Evolutionary conservation across 2,888 invertebrate genomes (phyloP), one percentile per base, ranked within the genome.

Genomic region (Magallana nippona): DNA sequence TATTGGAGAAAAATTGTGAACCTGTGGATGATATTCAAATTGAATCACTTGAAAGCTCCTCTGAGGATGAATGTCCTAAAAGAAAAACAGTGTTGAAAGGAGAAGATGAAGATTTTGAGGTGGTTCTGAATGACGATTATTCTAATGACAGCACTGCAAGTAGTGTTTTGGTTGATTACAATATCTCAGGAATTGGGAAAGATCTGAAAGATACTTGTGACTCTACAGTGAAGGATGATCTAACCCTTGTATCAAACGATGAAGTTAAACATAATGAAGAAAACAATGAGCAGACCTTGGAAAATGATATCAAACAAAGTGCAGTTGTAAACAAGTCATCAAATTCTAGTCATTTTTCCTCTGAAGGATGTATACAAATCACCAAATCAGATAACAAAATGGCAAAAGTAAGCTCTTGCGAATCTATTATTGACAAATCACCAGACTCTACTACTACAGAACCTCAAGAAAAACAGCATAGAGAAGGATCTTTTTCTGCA

Each of bases 371-470:
- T 44, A 27, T 3, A 17, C 27, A 22, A 71, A 15, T 32, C 1
- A 60, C n/a, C 17, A 15, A n/a, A n/a, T 60, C 60, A 17, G 1
- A 60, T 17, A 60, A 60, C 1, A n/a, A n/a, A 60, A 44, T 44
- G 44, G 44, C 3, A 60, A 60, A 60, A 27, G 71, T 22, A 13
- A 22, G 22, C 27, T 13, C 10, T 13, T 71, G 13, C 32, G 71
- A 71, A 27, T 71, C 71, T 11, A 32, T 22, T 22, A 15, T 27
- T 27, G 71, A 71, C 32, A 71, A 71, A 71, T 71, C 19, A 27
- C 71, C 71, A 15, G 71, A 71, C 27, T 71, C 71, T 8, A 71
- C 63, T 63, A 63, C 71, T 15, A 71, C 71, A 71, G 71, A 71
- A 71, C 27, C 71, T 27, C 19, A 19, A 71, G 71, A 71, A 71